Conservation (phyloP, 1,140 invertebrate species). For the Ceratoteleas bidentatus region DNA sequence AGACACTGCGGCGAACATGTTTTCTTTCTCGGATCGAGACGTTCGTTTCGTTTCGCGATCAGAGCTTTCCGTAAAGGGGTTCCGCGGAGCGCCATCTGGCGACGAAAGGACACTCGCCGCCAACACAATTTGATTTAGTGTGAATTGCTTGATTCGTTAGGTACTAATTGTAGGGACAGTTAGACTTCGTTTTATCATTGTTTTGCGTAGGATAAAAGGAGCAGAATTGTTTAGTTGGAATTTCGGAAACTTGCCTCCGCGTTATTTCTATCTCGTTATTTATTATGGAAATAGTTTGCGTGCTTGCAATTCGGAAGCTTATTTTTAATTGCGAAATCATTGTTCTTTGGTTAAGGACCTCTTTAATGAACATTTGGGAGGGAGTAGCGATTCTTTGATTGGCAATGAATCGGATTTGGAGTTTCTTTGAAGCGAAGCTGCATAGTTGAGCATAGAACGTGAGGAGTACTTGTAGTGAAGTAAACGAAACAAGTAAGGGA, state of each 20-base stretch:
- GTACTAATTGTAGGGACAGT: no score
- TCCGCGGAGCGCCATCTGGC: neutral
- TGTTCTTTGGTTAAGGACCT: neutral
- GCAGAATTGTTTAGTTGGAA: no score
- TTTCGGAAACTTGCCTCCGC: no score
- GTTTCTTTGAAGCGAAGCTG: slow-evolving; percentile 28
- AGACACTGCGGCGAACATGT: slow-evolving; percentile 33
- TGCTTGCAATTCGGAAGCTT: no score
- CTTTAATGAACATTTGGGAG: neutral
- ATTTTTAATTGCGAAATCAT: no score
- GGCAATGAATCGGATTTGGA: slow-evolving; percentile 6
- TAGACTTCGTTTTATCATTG: no score
- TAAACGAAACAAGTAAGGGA: slow-evolving; percentile 25
- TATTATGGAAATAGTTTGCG: no score
- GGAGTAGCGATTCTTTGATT: slow-evolving; percentile 7
- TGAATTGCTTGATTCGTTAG: no score
- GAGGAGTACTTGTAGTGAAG: slow-evolving; percentile 42
- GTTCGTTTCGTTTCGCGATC: slow-evolving; percentile 8
- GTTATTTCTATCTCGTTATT: no score
- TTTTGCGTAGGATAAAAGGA: no score
- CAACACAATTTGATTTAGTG: no score
- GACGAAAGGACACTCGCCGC: no score
- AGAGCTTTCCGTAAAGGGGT: slow-evolving; percentile 5
- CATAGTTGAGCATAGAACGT: slow-evolving; percentile 30
- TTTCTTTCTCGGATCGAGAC: slow-evolving; percentile 26